Conservation (phyloP, 1,140 invertebrate genomes). For the Mycetomoellerius zeteki region DNA sequence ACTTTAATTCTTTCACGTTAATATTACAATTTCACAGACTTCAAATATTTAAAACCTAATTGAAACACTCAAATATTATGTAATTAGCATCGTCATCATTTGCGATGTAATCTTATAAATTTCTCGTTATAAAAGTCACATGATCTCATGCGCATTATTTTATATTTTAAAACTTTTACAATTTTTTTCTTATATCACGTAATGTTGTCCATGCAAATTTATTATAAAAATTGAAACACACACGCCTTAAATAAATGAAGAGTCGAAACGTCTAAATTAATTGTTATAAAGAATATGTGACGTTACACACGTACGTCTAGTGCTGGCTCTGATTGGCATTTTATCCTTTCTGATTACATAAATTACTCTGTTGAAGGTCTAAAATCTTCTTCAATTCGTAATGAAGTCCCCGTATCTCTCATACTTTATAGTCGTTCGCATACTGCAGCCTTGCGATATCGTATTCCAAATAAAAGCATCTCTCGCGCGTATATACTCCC, state of each 20-base stretch:
- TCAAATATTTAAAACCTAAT: background rate
- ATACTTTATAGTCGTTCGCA: slow-evolving; percentile 22
- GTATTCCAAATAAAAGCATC: slow-evolving; percentile 49
- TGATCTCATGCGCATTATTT: too few relatives aligned
- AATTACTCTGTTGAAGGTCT: too few relatives aligned
- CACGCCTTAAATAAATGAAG: background rate
- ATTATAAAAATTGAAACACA: background rate
- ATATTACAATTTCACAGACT: slow-evolving; percentile 6
- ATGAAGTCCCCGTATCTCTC: slow-evolving; percentile 15
- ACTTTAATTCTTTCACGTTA: background rate
- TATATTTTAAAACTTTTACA: background rate
- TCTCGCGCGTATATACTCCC: background rate
- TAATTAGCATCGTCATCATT: too few relatives aligned
- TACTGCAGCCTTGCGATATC: slow-evolving; percentile 25
- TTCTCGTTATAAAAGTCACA: too few relatives aligned
- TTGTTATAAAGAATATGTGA: background rate
- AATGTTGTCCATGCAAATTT: background rate
- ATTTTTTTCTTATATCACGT: background rate
- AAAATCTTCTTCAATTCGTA: background rate
- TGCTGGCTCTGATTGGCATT: too few relatives aligned
- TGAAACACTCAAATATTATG: background rate
- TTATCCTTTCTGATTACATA: too few relatives aligned
- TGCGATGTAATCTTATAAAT: too few relatives aligned
- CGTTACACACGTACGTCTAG: too few relatives aligned
- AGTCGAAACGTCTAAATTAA: background rate